Evolutionary conservation across 2,888 invertebrate species (phyloP).

Genomic region (Plebejus melissa): DNA sequence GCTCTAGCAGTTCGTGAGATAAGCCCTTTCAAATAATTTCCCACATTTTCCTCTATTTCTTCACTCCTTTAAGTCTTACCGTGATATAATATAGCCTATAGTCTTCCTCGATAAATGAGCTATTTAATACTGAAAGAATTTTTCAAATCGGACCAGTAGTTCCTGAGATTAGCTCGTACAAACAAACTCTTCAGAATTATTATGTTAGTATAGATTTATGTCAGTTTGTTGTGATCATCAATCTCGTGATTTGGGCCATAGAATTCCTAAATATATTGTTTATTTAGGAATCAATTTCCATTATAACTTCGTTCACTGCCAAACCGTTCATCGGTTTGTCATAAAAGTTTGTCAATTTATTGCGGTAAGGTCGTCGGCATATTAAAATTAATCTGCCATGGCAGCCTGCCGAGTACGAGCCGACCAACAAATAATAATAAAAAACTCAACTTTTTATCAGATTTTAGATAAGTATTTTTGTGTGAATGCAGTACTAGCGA

Average conservation of each 20-base stretch:
- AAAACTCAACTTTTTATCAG: background rate
- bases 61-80: too few species aligned
- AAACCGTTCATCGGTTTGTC: constrained; percentile 19
- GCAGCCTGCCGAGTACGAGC: background rate
- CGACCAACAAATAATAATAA: background rate
- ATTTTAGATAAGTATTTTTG: constrained; percentile 9
- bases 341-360: constrained; percentile 16
- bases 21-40: too few species aligned
- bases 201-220: too few species aligned
- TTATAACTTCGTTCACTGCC: background rate
- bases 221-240: too few species aligned
- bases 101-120: too few species aligned
- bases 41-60: too few species aligned
- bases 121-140: too few species aligned
- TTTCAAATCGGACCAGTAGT: too few species aligned
- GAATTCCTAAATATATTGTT: background rate
- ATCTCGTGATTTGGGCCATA: background rate
- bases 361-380: constrained; percentile 15
- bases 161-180: too few species aligned
- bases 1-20: too few species aligned
- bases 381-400: constrained; percentile 17
- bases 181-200: too few species aligned
- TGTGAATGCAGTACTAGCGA: background rate
- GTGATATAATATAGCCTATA: too few species aligned
- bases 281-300: background rate